phyloP scores from a whole-genome alignment of 2,888 invertebrate genomes.

The Caenorhabditis virilis region DNA sequence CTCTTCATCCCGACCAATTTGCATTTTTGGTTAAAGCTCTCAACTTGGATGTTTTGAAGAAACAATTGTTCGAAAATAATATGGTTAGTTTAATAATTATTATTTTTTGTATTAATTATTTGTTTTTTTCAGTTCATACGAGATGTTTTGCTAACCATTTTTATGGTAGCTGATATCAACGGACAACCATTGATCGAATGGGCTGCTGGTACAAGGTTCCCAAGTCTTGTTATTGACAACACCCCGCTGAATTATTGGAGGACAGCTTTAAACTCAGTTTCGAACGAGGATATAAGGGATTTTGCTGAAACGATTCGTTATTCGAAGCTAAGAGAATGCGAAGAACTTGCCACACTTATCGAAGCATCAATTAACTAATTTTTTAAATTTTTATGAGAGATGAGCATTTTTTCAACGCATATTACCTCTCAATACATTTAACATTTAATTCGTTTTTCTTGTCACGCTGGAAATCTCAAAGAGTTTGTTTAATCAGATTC shows the following conservation, averaged over 20 bases:
- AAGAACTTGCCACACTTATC: constrained; percentile 22
- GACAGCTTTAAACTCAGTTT: constrained; percentile 17
- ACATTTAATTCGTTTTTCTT: constrained; percentile 21
- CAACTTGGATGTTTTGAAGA: constrained; percentile 22
- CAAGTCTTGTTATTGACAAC: constrained; percentile 20
- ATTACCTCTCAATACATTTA: constrained; percentile 19
- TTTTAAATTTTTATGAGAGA: constrained; percentile 26
- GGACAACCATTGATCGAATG: constrained; percentile 30
- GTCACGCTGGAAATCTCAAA: no score
- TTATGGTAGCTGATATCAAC: constrained; percentile 35
- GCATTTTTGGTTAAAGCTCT: constrained; percentile 19
- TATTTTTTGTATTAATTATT: constrained; percentile 1
- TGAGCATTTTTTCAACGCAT: constrained; percentile 13
- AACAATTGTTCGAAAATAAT: constrained; percentile 19
- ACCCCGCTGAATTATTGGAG: constrained; percentile 15
- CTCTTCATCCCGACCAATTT: constrained; percentile 28
- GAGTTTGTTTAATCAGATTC: no score
- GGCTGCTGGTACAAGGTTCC: constrained; percentile 16
- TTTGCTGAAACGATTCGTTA: constrained; percentile 24
- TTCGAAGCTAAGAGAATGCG: constrained; percentile 20
- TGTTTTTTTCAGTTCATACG: constrained; percentile 45
- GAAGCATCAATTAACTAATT: constrained; percentile 22
- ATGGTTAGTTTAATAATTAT: constrained; percentile 9
- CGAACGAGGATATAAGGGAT: constrained; percentile 11
- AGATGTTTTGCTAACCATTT: constrained; percentile 43